Evolutionary conservation across 2,797 vertebrate species (phyloP), one percentile per base, ranked within the genome.

Genomic region (Fistularia commersonii): DNA sequence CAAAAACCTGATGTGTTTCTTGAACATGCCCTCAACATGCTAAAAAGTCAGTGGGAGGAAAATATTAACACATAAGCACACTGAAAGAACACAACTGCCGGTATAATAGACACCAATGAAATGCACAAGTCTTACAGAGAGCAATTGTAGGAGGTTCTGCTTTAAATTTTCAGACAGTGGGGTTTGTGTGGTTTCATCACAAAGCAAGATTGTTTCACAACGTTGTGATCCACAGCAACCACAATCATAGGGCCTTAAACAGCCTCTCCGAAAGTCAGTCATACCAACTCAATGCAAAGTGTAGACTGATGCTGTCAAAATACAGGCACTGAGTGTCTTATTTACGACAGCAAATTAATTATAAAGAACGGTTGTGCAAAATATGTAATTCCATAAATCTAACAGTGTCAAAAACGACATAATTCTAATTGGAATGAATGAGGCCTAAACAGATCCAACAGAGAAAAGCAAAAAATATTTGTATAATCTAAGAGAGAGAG

Each of bases 141-240:
- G 75, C 52, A 32, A 60, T 69, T 54, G 90, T 89, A 83, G 88
- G 89, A 89, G 87, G 83, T 68, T 63, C 77, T 69, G 69, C 74
- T 79, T 76, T 74, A 88, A 83, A 87, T 88, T 88, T 81, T 83
- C 68, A 72, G 82, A 86, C 88, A 89, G 84, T 85, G 77, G 77
- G 82, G 86, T 89, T 75, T 88, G 77, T 89, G 86, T 89, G 77
- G 69, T 72, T 76, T 72, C 69, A 67, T 74, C 74, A 91, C 88
- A 91, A 90, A 84, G 86, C 67, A 42, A 73, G 75, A 86, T 88
- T 91, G 88, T 91, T 82, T 79, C 60, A 14, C 1, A 45, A 64
- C 32, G 74, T 66, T 57, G 66, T 84, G 69, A 54, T n/a, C 74
- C 74, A 66, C 68, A 23, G 76, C 58, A 51, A 76, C 76, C 69